phyloP scores from a whole-genome alignment of 2,888 invertebrate species.

The Entomobrya proxima region DNA sequence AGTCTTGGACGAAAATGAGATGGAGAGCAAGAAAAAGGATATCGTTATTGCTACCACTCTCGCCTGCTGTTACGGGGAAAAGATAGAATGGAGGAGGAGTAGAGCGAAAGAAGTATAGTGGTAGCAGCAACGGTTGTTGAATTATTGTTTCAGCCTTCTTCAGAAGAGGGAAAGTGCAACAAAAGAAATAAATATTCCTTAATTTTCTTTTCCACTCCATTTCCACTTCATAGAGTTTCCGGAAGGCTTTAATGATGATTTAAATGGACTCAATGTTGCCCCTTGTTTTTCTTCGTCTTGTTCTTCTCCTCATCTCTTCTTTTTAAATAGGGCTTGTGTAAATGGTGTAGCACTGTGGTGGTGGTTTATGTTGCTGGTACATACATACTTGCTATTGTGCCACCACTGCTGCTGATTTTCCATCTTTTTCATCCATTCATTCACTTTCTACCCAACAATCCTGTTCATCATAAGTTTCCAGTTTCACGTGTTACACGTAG shows the following conservation, averaged over 20 bases:
- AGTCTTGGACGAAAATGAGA: not conserved
- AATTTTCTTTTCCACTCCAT: constrained; percentile 75
- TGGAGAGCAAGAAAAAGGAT: constrained; percentile 43
- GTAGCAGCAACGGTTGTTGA: constrained; percentile 49
- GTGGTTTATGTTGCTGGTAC: not conserved
- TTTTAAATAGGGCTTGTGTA: not conserved
- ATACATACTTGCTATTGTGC: not conserved
- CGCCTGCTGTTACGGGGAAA: too few species aligned
- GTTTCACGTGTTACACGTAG: constrained; percentile 13
- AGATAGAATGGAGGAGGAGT: not conserved
- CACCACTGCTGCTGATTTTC: not conserved
- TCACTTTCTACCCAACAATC: constrained; percentile 22
- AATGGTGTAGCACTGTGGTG: too few species aligned
- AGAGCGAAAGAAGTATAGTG: not conserved
- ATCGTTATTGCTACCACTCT: constrained; percentile 38
- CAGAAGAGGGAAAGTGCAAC: constrained; percentile 67
- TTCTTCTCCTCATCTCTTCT: constrained; percentile 16
- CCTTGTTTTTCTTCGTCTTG: constrained; percentile 48
- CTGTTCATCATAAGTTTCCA: constrained; percentile 26
- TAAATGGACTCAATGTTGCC: constrained; percentile 71
- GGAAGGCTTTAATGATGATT: constrained; percentile 75
- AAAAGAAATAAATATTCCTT: constrained; percentile 75
- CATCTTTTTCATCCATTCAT: not conserved
- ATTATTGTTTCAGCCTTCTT: constrained; percentile 65
- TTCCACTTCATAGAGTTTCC: constrained; percentile 74